Conservation (phyloP, 1,140 invertebrate species). For the Psix sp. region DNA sequence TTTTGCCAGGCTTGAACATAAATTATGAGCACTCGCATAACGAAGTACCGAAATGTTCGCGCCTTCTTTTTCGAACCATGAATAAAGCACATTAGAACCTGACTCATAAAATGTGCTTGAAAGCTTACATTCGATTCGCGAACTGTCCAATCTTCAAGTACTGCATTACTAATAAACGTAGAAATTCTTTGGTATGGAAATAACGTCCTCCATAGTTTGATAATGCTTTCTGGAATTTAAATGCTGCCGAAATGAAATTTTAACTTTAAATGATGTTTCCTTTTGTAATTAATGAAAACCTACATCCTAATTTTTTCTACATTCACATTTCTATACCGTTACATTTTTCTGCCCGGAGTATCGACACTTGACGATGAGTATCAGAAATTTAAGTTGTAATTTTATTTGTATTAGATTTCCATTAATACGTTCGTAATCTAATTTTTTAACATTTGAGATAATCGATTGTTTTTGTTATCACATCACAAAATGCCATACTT, state of each 20-base stretch:
- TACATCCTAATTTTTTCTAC: not conserved
- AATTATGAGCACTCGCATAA: not conserved
- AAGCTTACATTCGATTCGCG: not conserved
- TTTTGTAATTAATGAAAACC: conserved; percentile 1
- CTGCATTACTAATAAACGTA: not conserved
- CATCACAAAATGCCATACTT: too few species aligned
- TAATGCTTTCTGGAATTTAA: not conserved
- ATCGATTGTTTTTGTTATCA: too few species aligned
- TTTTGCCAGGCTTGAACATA: not conserved
- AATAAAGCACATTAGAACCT: not conserved
- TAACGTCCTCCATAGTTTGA: not conserved
- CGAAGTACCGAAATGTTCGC: not conserved
- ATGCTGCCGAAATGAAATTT: not conserved
- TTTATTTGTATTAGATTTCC: too few species aligned
- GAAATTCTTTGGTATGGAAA: conserved; percentile 2
- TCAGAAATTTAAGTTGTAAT: too few species aligned
- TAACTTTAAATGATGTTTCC: not conserved
- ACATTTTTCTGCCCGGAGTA: too few species aligned
- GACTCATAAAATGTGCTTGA: not conserved
- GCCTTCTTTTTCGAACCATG: not conserved
- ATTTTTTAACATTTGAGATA: too few species aligned
- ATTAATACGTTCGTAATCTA: too few species aligned
- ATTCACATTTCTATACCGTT: too few species aligned
- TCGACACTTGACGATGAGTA: too few species aligned
- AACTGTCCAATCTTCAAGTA: not conserved